Evolutionary conservation across 2,113 vertebrate genomes (phyloP).

Genomic region (Felis catus): DNA sequence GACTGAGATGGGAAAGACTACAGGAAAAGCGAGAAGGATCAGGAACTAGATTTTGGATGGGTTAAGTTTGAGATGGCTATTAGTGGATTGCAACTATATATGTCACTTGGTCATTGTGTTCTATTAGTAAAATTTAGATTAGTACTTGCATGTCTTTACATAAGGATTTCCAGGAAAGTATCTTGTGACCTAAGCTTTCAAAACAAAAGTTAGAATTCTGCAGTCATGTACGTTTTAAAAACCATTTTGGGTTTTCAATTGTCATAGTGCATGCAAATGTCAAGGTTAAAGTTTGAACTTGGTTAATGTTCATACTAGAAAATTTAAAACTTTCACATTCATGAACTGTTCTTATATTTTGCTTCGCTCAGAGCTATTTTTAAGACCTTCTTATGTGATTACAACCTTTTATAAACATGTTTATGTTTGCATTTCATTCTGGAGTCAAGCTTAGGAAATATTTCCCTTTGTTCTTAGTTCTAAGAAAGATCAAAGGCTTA

Average conservation of each 20-base stretch:
- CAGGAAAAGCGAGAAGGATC: neutral
- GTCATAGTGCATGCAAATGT: neutral
- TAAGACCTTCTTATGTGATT: neutral
- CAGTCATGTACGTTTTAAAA: neutral
- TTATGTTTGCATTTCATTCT: conserved; percentile 45
- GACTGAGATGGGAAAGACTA: neutral
- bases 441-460: neutral
- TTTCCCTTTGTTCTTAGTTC: conserved; percentile 42
- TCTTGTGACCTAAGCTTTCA: neutral
- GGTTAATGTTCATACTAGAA: neutral
- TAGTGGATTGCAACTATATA: neutral
- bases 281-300: conserved; percentile 13
- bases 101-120: neutral
- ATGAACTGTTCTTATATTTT: neutral
- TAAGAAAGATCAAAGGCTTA: neutral
- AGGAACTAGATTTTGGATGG: neutral
- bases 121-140: neutral
- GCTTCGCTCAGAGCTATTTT: conserved; percentile 13
- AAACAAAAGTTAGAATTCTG: neutral
- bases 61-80: neutral
- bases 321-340: neutral
- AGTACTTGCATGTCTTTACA: neutral
- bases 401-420: neutral
- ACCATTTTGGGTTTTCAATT: neutral
- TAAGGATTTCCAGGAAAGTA: neutral